Base-by-base conservation (phyloP, 2,113 vertebrate species). In the Cinclus mexicanus region DNA sequence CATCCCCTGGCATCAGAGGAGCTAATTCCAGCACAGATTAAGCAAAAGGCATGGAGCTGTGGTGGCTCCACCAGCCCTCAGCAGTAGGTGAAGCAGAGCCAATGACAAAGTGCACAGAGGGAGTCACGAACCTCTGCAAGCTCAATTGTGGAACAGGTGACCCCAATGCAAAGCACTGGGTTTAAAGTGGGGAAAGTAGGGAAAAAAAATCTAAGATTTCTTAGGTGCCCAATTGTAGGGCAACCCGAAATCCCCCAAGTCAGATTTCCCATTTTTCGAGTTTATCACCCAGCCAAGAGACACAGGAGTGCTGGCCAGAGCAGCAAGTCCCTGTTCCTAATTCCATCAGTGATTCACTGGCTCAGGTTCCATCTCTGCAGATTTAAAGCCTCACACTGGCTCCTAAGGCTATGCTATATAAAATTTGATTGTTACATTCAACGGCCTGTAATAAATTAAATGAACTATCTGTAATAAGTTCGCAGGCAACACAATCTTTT, bases 401-500 rank as follows among this genome's bases (percentile, higher is more conserved):
- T 96, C 77, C 86, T 88, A 67, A 63, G 60, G 72, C 80, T 83
- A n/a, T 53, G 72, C 69, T 72, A 57, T 86, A 91, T 78, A 93
- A 93, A 96, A 92, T 89, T 60, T 78, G 31, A 90, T 71, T 63
- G 64, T 56, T 88, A 83, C 90, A 81, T 91, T 74, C 83, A 90
- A 82, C 0, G 23, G 24, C 80, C 65, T 72, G 67, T 35, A 86
- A 88, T 90, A 95, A 95, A 96, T 93, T 89, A 84, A 95, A 92
- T 89, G 90, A 93, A 89, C 80, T 94, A 86, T 75, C 86, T 90
- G 77, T 67, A 96, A 74, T 81, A 95, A 94, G 77, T 93, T 96
- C 91, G 83, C 74, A 92, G 85, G 68, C 83, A 93, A 81, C 64
- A 70, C 60, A 89, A 67, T 80, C 67, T 74, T 89, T 81, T 64